phyloP scores from a whole-genome alignment of 2,797 vertebrate genomes.

The Helicolenus hilgendorfi region DNA sequence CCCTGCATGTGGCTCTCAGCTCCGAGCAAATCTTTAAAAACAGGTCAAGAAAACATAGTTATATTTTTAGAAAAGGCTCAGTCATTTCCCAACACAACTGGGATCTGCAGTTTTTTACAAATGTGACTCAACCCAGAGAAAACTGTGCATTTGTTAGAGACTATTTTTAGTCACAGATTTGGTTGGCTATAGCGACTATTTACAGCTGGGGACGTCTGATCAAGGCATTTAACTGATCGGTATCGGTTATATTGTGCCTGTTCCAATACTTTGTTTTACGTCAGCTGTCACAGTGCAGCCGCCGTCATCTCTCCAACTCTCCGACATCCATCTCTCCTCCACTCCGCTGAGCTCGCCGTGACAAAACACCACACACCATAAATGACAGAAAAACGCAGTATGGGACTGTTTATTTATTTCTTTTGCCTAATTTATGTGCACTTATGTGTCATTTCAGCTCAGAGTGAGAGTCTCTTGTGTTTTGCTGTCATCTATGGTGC shows the following conservation, averaged over 20 bases:
- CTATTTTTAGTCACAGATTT: neutral
- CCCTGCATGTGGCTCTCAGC: neutral
- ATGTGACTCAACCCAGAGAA: neutral
- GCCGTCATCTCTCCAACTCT: neutral
- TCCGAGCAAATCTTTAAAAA: neutral
- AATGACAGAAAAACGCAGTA: no score
- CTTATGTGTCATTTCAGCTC: no score
- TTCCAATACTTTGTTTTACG: neutral
- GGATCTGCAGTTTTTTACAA: neutral
- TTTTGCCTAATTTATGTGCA: no score
- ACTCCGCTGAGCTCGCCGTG: no score
- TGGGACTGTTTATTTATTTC: no score
- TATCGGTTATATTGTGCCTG: neutral
- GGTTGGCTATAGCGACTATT: neutral
- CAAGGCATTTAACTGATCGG: no score
- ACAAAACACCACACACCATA: no score
- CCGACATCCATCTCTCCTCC: no score
- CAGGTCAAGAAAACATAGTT: neutral
- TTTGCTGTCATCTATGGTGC: no score
- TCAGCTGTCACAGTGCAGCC: neutral
- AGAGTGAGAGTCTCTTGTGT: no score
- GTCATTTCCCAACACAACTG: neutral
- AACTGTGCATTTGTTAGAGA: neutral
- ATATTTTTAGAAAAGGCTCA: neutral
- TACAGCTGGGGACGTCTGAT: neutral